These are phyloP conservation scores for Pangasianodon gigas DNA, from an alignment of 2,113 vertebrate species.

Conservation along the genomic window DNA sequence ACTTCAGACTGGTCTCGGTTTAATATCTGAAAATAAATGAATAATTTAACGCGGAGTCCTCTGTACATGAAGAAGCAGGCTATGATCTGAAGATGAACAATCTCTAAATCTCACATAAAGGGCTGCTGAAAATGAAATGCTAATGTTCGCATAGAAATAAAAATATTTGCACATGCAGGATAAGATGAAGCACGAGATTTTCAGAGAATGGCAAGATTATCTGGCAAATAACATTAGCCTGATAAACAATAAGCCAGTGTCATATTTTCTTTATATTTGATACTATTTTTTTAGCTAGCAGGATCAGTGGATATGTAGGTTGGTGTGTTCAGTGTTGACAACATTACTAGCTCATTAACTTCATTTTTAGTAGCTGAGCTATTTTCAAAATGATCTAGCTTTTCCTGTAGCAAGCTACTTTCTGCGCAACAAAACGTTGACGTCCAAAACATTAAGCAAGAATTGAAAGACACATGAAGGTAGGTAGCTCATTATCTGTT, in stretches of 20 bases:
- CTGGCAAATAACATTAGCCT: background rate
- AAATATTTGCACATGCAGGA: background rate
- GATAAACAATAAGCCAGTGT: too few relatives aligned
- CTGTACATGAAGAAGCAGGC: background rate
- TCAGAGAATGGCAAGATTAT: background rate
- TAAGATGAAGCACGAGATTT: background rate
- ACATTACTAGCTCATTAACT: too few relatives aligned
- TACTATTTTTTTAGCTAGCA: too few relatives aligned
- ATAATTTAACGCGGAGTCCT: slow-evolving; percentile 51
- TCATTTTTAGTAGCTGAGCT: too few relatives aligned
- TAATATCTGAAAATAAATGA: slow-evolving; percentile 65
- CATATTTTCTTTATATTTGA: too few relatives aligned
- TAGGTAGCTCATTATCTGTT: background rate
- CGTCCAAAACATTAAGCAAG: background rate
- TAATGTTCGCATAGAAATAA: slow-evolving; percentile 19
- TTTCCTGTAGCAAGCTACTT: too few relatives aligned
- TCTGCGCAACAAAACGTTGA: background rate
- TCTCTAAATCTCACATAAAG: slow-evolving; percentile 23
- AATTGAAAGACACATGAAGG: background rate
- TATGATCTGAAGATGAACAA: background rate
- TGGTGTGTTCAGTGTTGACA: too few relatives aligned
- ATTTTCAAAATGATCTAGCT: too few relatives aligned
- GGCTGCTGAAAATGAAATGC: slow-evolving; percentile 7
- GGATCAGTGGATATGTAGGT: too few relatives aligned
- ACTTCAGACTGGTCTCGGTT: slow-evolving; percentile 58